These are phyloP conservation scores for Sitobion miscanthi DNA, from an alignment of 1,140 invertebrate genomes.

Conservation along the genomic window DNA sequence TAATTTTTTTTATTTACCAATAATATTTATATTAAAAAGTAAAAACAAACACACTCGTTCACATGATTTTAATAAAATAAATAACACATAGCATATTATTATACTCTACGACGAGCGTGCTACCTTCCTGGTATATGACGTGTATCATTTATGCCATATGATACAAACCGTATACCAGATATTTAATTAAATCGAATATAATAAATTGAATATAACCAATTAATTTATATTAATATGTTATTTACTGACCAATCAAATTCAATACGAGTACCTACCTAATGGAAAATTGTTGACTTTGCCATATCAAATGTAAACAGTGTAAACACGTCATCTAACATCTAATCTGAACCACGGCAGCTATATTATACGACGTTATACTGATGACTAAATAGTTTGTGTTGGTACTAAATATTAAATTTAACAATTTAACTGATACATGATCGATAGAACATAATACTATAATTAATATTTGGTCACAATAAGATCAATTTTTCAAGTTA, in stretches of 20 bases:
- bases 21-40: not conserved
- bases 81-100: not conserved
- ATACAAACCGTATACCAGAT: not conserved
- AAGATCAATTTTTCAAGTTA: not conserved
- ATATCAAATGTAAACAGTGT: not conserved
- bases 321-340: not conserved
- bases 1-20: not conserved
- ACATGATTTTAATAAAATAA: not conserved
- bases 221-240: not conserved
- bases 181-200: not conserved
- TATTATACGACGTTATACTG: not conserved
- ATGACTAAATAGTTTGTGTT: not conserved
- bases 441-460: not conserved
- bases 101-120: not conserved
- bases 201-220: not conserved
- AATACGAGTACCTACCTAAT: not conserved
- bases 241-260: not conserved
- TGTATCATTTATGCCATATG: not conserved
- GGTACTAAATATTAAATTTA: not conserved
- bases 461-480: not conserved
- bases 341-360: not conserved
- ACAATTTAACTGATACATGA: not conserved
- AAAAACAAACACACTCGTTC: not conserved
- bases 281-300: not conserved
- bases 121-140: not conserved